phyloP scores from a whole-genome alignment of 1,140 invertebrate species.

The Cherax quadricarinatus region DNA sequence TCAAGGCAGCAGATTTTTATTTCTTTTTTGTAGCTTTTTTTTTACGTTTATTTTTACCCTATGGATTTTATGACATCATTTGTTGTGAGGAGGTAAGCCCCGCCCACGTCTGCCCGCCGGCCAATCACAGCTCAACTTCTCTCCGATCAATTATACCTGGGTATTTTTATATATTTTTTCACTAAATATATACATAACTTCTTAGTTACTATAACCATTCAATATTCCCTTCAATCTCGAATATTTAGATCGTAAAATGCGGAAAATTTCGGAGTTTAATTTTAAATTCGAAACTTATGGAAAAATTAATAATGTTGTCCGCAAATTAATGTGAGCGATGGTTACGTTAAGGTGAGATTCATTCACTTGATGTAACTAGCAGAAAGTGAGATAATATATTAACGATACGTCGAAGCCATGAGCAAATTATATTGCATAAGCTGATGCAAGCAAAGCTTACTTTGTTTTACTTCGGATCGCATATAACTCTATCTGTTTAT shows the following conservation, averaged over 20 bases:
- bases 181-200: constrained; percentile 68
- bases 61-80: constrained; percentile 74
- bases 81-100: constrained; percentile 70
- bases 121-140: constrained; percentile 66
- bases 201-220: neutral
- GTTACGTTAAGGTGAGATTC: neutral
- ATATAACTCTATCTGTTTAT: constrained; percentile 28
- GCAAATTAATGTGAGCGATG: neutral
- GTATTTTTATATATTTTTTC: constrained; percentile 72
- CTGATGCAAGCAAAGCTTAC: constrained; percentile 53
- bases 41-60: constrained; percentile 69
- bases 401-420: neutral
- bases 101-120: constrained; percentile 64
- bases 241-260: constrained; percentile 34
- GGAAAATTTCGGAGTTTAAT: neutral
- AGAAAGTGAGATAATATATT: neutral
- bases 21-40: constrained; percentile 72
- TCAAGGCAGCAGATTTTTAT: constrained; percentile 72
- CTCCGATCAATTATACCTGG: constrained; percentile 71
- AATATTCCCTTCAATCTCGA: neutral
- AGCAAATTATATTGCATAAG: constrained; percentile 35
- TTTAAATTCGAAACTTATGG: neutral
- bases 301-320: neutral
- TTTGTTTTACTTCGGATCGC: constrained; percentile 49
- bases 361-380: neutral